Evolutionary conservation across 2,113 vertebrate genomes (phyloP), one percentile per base, ranked within the genome.

Genomic region (Cacatua alba): DNA sequence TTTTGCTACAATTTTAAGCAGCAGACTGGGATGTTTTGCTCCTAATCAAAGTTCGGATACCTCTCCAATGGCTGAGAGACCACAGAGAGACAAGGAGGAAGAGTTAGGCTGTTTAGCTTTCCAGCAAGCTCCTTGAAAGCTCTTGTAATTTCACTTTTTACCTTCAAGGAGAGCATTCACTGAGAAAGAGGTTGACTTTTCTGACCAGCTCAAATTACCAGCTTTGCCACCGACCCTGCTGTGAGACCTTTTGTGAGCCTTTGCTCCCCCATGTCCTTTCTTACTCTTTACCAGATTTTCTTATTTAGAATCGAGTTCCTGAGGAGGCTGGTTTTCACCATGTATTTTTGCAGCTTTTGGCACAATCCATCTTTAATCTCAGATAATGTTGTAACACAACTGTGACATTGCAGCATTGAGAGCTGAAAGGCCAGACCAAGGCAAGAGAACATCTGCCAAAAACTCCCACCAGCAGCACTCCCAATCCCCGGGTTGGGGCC

Each of bases 401-500:
- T 1, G 1, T 17, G 75, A 76, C 49, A 44, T 59, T 33, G 9
- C 35, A 44, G 31, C 0, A 9, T 6, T 4, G 4, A 65, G 26
- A 79, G 24, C 59, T 68, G 28, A 81, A 84, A 67, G 69, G 75
- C 11, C 55, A 39, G 29, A 59, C 5, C 16, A 52, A 20, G 12
- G 11, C 69, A 57, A 39, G 33, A 17, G 1, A 17, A 16, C 6
- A 51, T 35, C n/a, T 0, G 0, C 39, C 23, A 85, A 49, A 39
- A 92, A 3, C 29, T 52, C 65, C 24, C 35, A 26, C 13, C 60
- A 48, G 21, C 43, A 82, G 18, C 62, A 25, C 16, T 60, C 43
- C 12, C 24, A 13, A 7, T 17, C 18, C 51, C 41, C 0, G 0
- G 21, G 28, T 39, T 13, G 1, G 28, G 53, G 19, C 18, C 16